A percentile compares a stretch with the other conserved stretches of the same genome.
These are phyloP conservation scores for Mobula birostris DNA, from an alignment of 2,113 vertebrate species.

Conservation along the genomic window DNA sequence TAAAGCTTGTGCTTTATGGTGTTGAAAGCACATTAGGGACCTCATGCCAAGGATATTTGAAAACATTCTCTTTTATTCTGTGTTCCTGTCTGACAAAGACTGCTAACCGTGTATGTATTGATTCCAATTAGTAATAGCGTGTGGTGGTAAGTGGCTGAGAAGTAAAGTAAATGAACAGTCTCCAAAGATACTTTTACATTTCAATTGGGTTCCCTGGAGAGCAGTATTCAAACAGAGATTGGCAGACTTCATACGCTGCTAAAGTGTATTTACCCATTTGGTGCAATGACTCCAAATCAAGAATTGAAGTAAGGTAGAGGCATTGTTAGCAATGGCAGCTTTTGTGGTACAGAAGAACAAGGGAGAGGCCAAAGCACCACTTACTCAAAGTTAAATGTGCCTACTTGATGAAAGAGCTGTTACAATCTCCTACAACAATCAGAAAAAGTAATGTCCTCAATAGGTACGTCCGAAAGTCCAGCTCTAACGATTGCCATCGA, in stretches of 20 bases:
- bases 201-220: conserved; percentile 10
- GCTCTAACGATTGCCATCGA: background rate
- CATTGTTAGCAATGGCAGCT: background rate
- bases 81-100: background rate
- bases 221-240: background rate
- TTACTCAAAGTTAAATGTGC: background rate
- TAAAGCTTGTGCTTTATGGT: background rate
- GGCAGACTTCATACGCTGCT: background rate
- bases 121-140: conserved; percentile 7
- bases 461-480: background rate
- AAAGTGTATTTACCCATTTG: background rate
- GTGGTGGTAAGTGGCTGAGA: conserved; percentile 14
- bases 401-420: background rate
- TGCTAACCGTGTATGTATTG: conserved; percentile 10
- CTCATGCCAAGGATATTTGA: background rate
- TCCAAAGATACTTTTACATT: conserved; percentile 21
- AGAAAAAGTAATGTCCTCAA: background rate
- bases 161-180: conserved; percentile 15
- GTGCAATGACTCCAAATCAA: background rate
- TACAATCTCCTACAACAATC: background rate
- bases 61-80: conserved; percentile 8
- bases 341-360: background rate
- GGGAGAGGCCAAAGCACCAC: background rate
- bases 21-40: background rate
- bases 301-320: background rate